Conservation (phyloP, 2,888 invertebrate genomes). For the Hipparchia semele region DNA sequence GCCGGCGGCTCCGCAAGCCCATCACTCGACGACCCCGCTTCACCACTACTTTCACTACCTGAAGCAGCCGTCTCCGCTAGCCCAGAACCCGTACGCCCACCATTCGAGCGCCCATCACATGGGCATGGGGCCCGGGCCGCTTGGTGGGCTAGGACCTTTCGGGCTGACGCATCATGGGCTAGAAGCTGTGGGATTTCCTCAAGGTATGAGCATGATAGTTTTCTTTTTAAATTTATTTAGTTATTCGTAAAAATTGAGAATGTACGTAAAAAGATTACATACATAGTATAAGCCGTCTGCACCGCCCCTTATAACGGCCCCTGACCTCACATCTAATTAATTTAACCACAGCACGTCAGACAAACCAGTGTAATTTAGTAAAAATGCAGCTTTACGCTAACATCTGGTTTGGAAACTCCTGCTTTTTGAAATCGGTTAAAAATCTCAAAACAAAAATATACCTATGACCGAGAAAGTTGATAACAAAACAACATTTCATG, state of each 20-base stretch:
- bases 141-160: slow-evolving; percentile 78
- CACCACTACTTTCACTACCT: slow-evolving; percentile 83
- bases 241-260: too few species aligned
- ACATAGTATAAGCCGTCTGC: too few species aligned
- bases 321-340: too few species aligned
- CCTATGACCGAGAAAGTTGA: neutral
- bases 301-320: too few species aligned
- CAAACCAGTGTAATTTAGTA: too few species aligned
- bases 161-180: slow-evolving; percentile 75
- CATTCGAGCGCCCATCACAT: slow-evolving; percentile 77
- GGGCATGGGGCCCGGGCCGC: slow-evolving; percentile 81
- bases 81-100: slow-evolving; percentile 77
- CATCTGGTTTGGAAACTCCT: too few species aligned
- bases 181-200: slow-evolving; percentile 80
- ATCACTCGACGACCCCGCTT: slow-evolving; percentile 79
- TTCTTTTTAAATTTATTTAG: too few species aligned
- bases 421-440: too few species aligned
- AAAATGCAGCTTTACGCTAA: too few species aligned
- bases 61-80: slow-evolving; percentile 80
- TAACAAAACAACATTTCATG: slow-evolving; percentile 5
- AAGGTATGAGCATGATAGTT: slow-evolving; percentile 59
- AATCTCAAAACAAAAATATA: too few species aligned
- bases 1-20: slow-evolving; percentile 70
- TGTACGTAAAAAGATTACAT: too few species aligned
- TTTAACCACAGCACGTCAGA: too few species aligned